Evolutionary conservation across 2,797 vertebrate species (phyloP).

Genomic region (Aeoliscus strigatus): DNA sequence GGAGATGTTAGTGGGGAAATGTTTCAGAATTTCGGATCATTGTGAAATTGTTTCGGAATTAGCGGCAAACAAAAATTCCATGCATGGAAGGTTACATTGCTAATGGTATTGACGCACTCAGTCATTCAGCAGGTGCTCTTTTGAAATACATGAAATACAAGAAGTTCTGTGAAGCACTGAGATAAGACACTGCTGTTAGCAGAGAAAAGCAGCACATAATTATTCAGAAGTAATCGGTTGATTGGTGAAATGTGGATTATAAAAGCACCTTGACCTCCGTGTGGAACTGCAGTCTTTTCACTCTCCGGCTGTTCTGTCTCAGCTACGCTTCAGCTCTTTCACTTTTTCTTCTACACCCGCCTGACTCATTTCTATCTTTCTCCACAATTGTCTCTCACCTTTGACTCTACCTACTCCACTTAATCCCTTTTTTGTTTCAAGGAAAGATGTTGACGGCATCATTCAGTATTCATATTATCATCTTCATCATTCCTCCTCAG

Average conservation of each 20-base stretch:
- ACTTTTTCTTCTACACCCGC: slow-evolving; percentile 37
- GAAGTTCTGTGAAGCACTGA: too few species aligned
- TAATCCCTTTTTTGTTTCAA: slow-evolving; percentile 60
- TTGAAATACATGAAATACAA: too few species aligned
- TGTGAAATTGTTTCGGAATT: too few species aligned
- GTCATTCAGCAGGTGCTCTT: too few species aligned
- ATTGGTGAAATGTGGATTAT: slow-evolving; percentile 32
- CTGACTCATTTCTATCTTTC: slow-evolving; percentile 55
- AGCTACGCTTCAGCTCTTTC: slow-evolving; percentile 39
- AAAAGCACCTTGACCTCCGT: slow-evolving; percentile 55
- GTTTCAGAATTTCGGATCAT: too few species aligned
- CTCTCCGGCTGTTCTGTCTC: slow-evolving; percentile 43
- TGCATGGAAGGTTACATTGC: too few species aligned
- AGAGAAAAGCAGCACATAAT: too few species aligned
- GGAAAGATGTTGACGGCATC: slow-evolving; percentile 55
- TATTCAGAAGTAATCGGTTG: too few species aligned
- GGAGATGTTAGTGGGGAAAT: too few species aligned
- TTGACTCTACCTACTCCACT: slow-evolving; percentile 52
- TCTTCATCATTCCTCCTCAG: slow-evolving; percentile 62
- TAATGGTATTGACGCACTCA: too few species aligned
- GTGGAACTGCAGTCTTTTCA: slow-evolving; percentile 27
- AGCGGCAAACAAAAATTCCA: too few species aligned
- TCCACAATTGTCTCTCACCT: slow-evolving; percentile 53
- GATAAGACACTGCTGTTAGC: too few species aligned
- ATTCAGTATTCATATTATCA: slow-evolving; percentile 70